These are phyloP conservation scores for Unio delphinus DNA, from an alignment of 2,888 invertebrate species.

Conservation along the genomic window DNA sequence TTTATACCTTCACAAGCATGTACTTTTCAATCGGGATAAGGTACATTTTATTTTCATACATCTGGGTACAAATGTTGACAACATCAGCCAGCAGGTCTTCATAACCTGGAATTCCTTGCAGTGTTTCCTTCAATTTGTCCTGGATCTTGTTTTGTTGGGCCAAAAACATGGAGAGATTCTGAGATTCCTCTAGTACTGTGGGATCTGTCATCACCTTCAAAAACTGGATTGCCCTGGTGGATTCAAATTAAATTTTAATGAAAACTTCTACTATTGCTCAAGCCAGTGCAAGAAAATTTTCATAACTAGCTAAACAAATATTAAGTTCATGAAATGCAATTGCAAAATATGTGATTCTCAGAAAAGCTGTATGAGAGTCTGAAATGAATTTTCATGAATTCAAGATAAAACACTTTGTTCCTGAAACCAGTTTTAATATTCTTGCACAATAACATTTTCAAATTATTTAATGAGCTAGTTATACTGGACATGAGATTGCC, in stretches of 20 bases:
- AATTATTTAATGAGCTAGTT: too few relatives aligned
- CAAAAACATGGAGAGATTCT: conserved; percentile 99
- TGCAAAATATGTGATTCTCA: too few relatives aligned
- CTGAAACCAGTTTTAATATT: too few relatives aligned
- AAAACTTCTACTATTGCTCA: neutral
- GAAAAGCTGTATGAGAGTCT: too few relatives aligned
- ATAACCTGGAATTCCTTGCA: conserved; percentile 82
- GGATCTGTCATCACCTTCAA: conserved; percentile 98
- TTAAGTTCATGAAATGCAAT: too few relatives aligned
- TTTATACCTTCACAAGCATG: conserved; percentile 94
- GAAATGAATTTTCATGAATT: too few relatives aligned
- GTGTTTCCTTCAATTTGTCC: conserved; percentile 93
- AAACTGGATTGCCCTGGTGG: conserved; percentile 92
- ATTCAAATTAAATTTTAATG: neutral
- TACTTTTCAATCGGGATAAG: conserved; percentile 97
- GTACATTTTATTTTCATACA: conserved; percentile 98
- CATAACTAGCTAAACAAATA: neutral
- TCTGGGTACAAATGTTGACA: conserved; percentile 95
- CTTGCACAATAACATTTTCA: too few relatives aligned
- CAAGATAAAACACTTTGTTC: too few relatives aligned
- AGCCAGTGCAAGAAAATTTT: neutral
- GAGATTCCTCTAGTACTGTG: conserved; percentile 96
- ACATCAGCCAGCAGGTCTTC: conserved; percentile 98
- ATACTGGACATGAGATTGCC: too few relatives aligned
- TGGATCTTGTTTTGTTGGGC: conserved; percentile 99